phyloP scores from a whole-genome alignment of 2,797 vertebrate genomes.

The Myripristis murdjan region DNA sequence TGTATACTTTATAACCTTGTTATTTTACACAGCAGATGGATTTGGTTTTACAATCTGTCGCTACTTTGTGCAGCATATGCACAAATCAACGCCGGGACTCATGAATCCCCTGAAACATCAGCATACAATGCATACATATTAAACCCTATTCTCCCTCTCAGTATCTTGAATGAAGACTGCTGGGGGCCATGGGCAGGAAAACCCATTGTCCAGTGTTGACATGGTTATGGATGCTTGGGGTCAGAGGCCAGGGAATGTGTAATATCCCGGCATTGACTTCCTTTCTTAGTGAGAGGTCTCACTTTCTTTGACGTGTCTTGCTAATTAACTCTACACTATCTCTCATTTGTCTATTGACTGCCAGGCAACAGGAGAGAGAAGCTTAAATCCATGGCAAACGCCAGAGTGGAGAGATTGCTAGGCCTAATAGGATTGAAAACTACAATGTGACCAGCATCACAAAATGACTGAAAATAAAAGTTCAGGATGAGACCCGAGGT shows the following conservation, averaged over 20 bases:
- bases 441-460: neutral
- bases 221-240: slow-evolving; percentile 4
- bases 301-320: slow-evolving; percentile 19
- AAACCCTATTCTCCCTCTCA: neutral
- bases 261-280: slow-evolving; percentile 45
- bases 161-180: neutral
- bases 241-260: slow-evolving; percentile 37
- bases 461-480: neutral
- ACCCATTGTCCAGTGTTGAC: slow-evolving; percentile 19
- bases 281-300: slow-evolving; percentile 26
- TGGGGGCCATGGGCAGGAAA: neutral
- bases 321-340: slow-evolving; percentile 39
- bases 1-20: slow-evolving; percentile 38
- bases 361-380: neutral
- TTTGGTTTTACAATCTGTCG: slow-evolving; percentile 20
- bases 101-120: neutral
- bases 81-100: slow-evolving; percentile 8
- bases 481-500: neutral
- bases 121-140: slow-evolving; percentile 3
- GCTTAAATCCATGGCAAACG: slow-evolving; percentile 53
- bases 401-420: slow-evolving; percentile 1
- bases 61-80: neutral
- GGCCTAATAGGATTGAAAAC: neutral
- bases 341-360: slow-evolving; percentile 45
- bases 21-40: slow-evolving; percentile 27